phyloP scores from a whole-genome alignment of 2,888 invertebrate genomes.

The Herminia tarsipennalis region DNA sequence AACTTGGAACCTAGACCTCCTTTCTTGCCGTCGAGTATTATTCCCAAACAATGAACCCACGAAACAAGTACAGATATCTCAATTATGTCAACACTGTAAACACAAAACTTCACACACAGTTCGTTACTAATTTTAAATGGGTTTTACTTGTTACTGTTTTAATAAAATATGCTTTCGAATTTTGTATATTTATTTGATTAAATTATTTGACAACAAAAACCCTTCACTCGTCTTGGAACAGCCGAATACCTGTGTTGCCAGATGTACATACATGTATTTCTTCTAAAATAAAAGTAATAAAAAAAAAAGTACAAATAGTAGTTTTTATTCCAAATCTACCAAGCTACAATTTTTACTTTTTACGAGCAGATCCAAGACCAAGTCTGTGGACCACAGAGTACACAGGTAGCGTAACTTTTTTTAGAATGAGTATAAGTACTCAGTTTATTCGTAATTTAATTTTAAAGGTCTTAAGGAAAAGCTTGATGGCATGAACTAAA shows the following conservation, averaged over 20 bases:
- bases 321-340: no score
- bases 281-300: neutral
- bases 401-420: no score
- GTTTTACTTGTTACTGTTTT: neutral
- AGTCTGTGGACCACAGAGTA: no score
- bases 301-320: neutral
- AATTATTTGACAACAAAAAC: constrained; percentile 52
- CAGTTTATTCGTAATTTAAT: neutral
- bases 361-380: no score
- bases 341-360: no score
- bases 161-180: constrained; percentile 10
- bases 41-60: constrained; percentile 46
- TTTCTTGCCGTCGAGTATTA: constrained; percentile 31
- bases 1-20: constrained; percentile 47
- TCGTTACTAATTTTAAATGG: constrained; percentile 2
- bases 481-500: no score
- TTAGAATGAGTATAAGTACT: neutral
- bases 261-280: neutral
- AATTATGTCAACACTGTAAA: constrained; percentile 16
- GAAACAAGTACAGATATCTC: constrained; percentile 31
- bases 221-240: constrained; percentile 30
- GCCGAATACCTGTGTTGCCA: constrained; percentile 32
- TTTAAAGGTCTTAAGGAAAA: no score
- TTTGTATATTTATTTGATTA: constrained; percentile 23
- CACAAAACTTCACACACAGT: constrained; percentile 16